These are phyloP conservation scores for Zaprionus nigranus DNA, from an alignment of 1,140 invertebrate species.

Conservation along the genomic window DNA sequence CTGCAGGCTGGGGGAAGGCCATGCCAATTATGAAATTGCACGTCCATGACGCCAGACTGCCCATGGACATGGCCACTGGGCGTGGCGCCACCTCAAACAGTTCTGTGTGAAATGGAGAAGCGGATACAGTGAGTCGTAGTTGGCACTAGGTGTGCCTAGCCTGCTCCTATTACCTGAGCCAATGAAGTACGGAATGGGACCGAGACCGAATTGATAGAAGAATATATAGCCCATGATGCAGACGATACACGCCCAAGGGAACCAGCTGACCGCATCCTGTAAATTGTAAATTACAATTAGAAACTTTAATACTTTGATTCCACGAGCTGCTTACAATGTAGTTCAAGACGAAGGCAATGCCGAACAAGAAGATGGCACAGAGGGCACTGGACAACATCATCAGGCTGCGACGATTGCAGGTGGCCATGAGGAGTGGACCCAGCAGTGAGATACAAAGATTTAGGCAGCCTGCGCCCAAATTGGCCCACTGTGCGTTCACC, in stretches of 20 bases:
- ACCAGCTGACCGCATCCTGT: conserved; percentile 88
- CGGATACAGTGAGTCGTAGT: background rate
- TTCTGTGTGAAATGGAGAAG: conserved; percentile 87
- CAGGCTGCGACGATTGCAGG: conserved; percentile 86
- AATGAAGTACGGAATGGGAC: conserved; percentile 95
- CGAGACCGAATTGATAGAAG: conserved; percentile 92
- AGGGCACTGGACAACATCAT: conserved; percentile 86
- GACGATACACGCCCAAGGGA: conserved; percentile 90
- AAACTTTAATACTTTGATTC: background rate
- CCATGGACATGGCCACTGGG: conserved; percentile 93
- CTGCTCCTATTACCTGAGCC: conserved; percentile 87
- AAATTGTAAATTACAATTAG: conserved; percentile 35
- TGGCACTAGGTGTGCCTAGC: conserved; percentile 2
- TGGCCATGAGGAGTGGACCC: conserved; percentile 87
- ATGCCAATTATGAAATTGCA: conserved; percentile 96
- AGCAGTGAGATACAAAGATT: conserved; percentile 89
- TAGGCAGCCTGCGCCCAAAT: conserved; percentile 88
- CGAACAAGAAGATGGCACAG: conserved; percentile 85
- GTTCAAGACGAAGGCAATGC: conserved; percentile 86
- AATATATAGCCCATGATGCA: conserved; percentile 91
- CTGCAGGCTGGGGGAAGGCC: conserved; percentile 90
- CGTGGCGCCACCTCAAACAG: conserved; percentile 94
- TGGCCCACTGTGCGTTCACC: conserved; percentile 87
- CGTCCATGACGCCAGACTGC: conserved; percentile 95
- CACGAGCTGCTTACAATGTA: conserved; percentile 86